Evolutionary conservation across 2,888 invertebrate genomes (phyloP).

Genomic region (Iselma pallidipennis): DNA sequence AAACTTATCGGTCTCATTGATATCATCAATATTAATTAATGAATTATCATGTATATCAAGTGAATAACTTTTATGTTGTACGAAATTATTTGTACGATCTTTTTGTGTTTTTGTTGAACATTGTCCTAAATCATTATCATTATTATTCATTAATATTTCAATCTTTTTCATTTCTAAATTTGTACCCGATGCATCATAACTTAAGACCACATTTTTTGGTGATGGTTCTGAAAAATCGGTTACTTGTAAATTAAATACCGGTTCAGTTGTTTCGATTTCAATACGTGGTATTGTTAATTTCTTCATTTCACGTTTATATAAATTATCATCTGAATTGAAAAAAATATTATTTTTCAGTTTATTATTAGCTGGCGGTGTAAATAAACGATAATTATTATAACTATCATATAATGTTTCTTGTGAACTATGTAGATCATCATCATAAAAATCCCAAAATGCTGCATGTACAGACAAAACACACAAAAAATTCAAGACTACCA

Average conservation of each 20-base stretch:
- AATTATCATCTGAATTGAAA: conserved; percentile 54
- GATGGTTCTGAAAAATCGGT: conserved; percentile 54
- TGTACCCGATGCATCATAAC: conserved; percentile 46
- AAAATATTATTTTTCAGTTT: conserved; percentile 52
- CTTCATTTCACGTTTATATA: conserved; percentile 51
- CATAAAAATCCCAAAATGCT: conserved; percentile 49
- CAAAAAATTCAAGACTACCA: not conserved
- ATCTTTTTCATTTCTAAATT: conserved; percentile 44
- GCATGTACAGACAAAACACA: conserved; percentile 45
- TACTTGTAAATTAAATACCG: conserved; percentile 52
- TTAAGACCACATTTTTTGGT: conserved; percentile 56
- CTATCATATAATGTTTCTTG: conserved; percentile 49
- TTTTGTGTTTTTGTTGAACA: conserved; percentile 34
- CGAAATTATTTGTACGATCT: conserved; percentile 42
- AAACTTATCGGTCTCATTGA: conserved; percentile 45
- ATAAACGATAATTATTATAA: conserved; percentile 42
- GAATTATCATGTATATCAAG: conserved; percentile 48
- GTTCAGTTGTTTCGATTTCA: conserved; percentile 49
- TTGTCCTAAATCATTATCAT: conserved; percentile 8
- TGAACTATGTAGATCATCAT: conserved; percentile 43
- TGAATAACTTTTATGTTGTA: conserved; percentile 50
- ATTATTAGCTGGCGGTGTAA: conserved; percentile 50
- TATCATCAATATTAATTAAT: conserved; percentile 39
- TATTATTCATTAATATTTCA: conserved; percentile 31
- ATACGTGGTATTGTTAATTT: conserved; percentile 52